Percentiles rank a stretch among this genome's conserved stretches.
These are phyloP conservation scores for Rhincodon typus DNA, from an alignment of 2,797 vertebrate species.

Conservation along the genomic window DNA sequence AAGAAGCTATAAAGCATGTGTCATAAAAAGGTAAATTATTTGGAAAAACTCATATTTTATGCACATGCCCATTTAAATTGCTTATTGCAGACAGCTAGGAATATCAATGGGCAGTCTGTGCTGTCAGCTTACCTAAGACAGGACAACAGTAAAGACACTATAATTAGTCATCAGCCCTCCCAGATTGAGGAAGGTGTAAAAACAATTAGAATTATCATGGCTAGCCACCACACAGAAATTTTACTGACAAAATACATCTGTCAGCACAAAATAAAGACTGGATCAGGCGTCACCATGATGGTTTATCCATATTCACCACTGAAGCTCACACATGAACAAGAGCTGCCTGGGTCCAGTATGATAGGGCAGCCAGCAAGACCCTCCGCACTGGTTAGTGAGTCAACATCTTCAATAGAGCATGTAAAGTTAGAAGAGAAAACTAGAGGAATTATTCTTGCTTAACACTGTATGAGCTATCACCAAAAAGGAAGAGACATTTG, in stretches of 20 bases:
- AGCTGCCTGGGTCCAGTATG: neutral
- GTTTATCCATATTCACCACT: neutral
- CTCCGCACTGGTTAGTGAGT: neutral
- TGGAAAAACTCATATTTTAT: neutral
- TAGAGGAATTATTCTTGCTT: neutral
- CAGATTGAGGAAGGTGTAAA: neutral
- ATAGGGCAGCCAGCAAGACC: neutral
- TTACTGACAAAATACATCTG: neutral
- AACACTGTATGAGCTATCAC: neutral
- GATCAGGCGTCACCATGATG: neutral
- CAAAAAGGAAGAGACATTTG: neutral
- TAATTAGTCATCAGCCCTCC: neutral
- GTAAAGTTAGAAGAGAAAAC: neutral
- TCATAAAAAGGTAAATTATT: neutral
- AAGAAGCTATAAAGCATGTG: neutral
- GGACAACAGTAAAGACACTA: neutral
- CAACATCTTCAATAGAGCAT: neutral
- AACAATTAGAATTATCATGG: neutral
- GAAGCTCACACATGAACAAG: neutral
- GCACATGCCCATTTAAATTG: neutral
- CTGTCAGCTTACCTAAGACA: neutral
- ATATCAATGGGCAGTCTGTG: neutral
- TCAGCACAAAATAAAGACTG: neutral
- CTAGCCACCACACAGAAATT: neutral
- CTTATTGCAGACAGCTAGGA: neutral